phyloP scores from a whole-genome alignment of 2,113 vertebrate genomes.

The Carettochelys insculpta region DNA sequence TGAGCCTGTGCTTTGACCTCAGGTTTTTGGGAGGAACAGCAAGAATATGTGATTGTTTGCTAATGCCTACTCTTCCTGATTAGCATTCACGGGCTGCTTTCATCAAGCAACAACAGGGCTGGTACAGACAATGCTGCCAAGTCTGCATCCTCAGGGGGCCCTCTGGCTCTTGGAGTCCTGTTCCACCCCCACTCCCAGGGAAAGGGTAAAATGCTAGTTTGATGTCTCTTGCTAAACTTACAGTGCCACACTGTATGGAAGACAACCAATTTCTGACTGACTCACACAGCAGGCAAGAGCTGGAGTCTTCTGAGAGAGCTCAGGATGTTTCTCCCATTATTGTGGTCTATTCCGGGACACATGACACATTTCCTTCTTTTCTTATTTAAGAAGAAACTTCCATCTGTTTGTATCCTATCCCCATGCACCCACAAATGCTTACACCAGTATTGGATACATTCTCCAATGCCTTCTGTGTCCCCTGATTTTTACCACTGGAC shows the following conservation, averaged over 20 bases:
- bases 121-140: neutral
- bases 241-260: neutral
- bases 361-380: neutral
- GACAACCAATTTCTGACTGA: neutral
- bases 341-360: neutral
- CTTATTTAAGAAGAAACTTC: neutral
- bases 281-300: neutral
- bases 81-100: neutral
- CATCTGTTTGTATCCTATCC: neutral
- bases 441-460: neutral
- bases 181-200: neutral
- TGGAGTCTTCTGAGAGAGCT: neutral
- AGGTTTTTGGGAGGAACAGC: neutral
- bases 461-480: neutral
- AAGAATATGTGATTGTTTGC: neutral
- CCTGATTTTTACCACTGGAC: neutral
- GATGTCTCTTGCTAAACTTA: neutral
- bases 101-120: neutral
- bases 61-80: neutral
- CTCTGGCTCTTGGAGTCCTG: neutral
- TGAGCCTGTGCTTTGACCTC: neutral
- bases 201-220: fast-evolving
- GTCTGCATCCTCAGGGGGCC: neutral
- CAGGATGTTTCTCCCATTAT: neutral
- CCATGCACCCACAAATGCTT: neutral